phyloP scores from a whole-genome alignment of 2,113 vertebrate genomes.

The Dipodomys ordii region DNA sequence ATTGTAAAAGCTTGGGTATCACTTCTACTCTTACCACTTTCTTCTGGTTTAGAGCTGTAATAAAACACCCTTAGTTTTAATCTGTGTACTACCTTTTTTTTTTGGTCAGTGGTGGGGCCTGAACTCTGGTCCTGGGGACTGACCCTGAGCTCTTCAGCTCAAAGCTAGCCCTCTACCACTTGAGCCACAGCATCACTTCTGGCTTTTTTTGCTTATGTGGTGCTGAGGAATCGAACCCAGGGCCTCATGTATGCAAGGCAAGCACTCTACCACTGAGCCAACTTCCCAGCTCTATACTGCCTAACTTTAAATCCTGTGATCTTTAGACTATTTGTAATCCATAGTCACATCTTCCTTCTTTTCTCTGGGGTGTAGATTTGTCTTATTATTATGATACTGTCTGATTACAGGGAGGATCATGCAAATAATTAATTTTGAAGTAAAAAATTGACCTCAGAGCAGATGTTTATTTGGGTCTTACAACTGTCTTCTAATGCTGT shows the following conservation, averaged over 20 bases:
- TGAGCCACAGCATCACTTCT: too few species aligned
- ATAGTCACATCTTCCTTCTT: background rate
- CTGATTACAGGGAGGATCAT: background rate
- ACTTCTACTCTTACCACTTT: constrained; percentile 23
- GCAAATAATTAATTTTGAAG: constrained; percentile 37
- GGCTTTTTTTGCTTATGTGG: too few species aligned
- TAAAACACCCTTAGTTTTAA: constrained; percentile 31
- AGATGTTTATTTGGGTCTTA: constrained; percentile 31
- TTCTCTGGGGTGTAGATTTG: background rate
- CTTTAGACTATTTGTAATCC: background rate
- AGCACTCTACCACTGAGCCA: too few species aligned
- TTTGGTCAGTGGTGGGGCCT: too few species aligned
- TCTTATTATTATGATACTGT: background rate
- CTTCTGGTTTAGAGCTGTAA: constrained; percentile 26
- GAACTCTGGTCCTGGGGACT: too few species aligned
- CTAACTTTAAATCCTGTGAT: too few species aligned
- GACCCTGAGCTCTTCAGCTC: too few species aligned
- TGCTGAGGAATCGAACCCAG: too few species aligned
- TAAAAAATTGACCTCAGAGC: constrained; percentile 40
- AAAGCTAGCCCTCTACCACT: too few species aligned
- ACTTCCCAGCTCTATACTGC: too few species aligned
- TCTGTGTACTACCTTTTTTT: too few species aligned
- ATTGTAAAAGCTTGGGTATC: background rate
- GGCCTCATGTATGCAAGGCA: too few species aligned
- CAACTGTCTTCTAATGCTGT: constrained; percentile 30